Percentiles rank a stretch among this genome's conserved stretches.
Evolutionary conservation across 2,888 invertebrate genomes (phyloP).

Genomic region (Achlya flavicornis): DNA sequence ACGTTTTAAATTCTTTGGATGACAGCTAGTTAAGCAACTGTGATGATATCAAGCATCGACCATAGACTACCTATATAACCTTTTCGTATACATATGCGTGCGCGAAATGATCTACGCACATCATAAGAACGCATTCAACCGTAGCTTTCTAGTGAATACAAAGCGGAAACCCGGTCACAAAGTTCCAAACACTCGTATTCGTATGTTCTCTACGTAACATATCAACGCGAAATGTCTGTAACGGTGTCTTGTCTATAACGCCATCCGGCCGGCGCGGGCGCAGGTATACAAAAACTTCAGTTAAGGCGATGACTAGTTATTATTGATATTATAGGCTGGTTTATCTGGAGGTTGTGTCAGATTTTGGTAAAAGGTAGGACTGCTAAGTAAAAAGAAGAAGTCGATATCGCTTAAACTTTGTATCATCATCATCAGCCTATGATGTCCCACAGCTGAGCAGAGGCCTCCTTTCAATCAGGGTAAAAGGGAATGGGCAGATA

Average conservation of each 20-base stretch:
- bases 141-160: constrained; percentile 6
- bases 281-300: constrained; percentile 6
- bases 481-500: too few species aligned
- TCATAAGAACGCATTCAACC: not conserved
- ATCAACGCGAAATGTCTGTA: not conserved
- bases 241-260: not conserved
- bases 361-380: too few species aligned
- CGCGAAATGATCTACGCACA: not conserved
- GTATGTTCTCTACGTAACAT: constrained; percentile 1
- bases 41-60: not conserved
- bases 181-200: not conserved
- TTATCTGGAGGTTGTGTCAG: not conserved
- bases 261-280: not conserved
- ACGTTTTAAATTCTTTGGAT: too few species aligned
- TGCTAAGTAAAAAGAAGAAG: too few species aligned
- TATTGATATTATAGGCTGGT: not conserved
- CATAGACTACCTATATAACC: not conserved
- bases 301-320: not conserved
- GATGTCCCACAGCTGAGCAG: too few species aligned
- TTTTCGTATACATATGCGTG: not conserved
- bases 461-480: too few species aligned
- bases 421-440: too few species aligned
- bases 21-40: too few species aligned
- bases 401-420: too few species aligned
- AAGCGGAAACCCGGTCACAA: constrained; percentile 7